phyloP scores from a whole-genome alignment of 2,888 invertebrate genomes.

The Sisyra nigra region DNA sequence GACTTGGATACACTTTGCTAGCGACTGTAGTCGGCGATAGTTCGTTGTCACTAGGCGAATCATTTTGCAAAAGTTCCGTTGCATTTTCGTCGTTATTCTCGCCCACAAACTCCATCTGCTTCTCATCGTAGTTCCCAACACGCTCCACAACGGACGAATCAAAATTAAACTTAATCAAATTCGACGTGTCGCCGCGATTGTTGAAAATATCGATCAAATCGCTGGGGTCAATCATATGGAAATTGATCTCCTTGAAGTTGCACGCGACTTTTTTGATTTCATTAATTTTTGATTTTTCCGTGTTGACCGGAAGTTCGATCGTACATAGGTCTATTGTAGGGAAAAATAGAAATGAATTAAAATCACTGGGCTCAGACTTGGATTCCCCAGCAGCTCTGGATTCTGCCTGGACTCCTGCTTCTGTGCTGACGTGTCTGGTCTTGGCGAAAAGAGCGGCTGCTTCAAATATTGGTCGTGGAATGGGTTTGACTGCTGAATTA shows the following conservation, averaged over 20 bases:
- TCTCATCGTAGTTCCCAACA: too few species aligned
- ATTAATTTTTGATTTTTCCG: conserved; percentile 1
- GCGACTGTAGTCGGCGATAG: too few species aligned
- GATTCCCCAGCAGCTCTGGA: too few species aligned
- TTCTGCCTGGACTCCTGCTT: too few species aligned
- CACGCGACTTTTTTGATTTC: neutral
- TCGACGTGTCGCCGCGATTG: too few species aligned
- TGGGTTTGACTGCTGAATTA: conserved; percentile 2
- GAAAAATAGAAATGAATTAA: conserved; percentile 4
- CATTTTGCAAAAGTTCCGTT: conserved; percentile 2
- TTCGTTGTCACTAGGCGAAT: neutral
- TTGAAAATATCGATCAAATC: too few species aligned
- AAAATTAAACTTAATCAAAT: too few species aligned
- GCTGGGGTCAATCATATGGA: too few species aligned
- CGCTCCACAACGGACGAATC: too few species aligned
- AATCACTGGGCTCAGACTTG: neutral
- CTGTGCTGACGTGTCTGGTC: too few species aligned
- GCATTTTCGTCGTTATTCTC: neutral
- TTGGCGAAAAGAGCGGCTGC: neutral
- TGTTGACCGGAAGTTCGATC: conserved; percentile 3
- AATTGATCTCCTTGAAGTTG: neutral
- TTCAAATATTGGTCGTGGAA: conserved; percentile 5
- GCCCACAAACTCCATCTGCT: too few species aligned
- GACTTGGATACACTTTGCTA: too few species aligned
- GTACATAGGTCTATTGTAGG: conserved; percentile 7